These are phyloP conservation scores for Toxotes chatareus DNA, from an alignment of 2,113 vertebrate genomes.

Conservation along the genomic window DNA sequence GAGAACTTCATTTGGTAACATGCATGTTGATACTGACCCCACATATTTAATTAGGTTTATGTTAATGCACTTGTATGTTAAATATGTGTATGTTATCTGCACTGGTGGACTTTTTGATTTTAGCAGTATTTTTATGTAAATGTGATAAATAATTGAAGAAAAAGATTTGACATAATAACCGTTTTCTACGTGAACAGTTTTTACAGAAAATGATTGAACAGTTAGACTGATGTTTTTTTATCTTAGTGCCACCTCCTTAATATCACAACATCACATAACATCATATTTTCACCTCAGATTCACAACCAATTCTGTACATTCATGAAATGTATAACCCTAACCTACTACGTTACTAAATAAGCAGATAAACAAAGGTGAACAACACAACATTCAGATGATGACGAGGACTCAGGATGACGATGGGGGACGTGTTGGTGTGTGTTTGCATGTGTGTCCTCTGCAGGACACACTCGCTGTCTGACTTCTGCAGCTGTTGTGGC, in stretches of 20 bases:
- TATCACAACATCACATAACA: slow-evolving; percentile 12
- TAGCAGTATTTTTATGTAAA: slow-evolving; percentile 12
- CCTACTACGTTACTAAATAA: too few species aligned
- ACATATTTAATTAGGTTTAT: not conserved
- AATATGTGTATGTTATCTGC: slow-evolving; percentile 13
- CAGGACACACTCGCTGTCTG: too few species aligned
- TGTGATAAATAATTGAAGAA: not conserved
- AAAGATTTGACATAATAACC: not conserved
- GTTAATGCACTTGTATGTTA: not conserved
- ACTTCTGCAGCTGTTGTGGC: too few species aligned
- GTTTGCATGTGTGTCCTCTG: too few species aligned
- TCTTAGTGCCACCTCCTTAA: not conserved
- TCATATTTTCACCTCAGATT: not conserved
- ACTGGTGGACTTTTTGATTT: not conserved
- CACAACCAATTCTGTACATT: not conserved
- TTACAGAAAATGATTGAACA: not conserved
- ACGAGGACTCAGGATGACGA: too few species aligned
- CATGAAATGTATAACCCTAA: not conserved
- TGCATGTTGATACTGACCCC: not conserved
- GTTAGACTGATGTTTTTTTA: not conserved
- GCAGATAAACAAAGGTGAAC: too few species aligned
- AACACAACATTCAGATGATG: too few species aligned
- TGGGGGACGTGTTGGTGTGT: too few species aligned
- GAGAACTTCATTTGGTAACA: not conserved
- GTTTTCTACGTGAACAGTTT: not conserved